phyloP scores from a whole-genome alignment of 2,888 invertebrate species.

The Pheosia gnoma region DNA sequence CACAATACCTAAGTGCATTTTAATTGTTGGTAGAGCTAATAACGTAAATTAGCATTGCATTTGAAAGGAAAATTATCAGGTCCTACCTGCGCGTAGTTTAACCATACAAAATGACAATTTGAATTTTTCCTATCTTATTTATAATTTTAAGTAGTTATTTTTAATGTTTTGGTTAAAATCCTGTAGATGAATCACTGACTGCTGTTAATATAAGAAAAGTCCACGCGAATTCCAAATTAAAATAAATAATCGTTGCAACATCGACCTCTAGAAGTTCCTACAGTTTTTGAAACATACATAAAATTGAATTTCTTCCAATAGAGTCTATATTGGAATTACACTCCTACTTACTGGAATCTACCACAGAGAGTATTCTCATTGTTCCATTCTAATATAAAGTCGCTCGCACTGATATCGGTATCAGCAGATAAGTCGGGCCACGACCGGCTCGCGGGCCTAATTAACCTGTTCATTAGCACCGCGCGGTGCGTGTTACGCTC shows the following conservation, averaged over 20 bases:
- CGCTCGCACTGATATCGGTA: slow-evolving; percentile 39
- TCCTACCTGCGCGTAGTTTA: no score
- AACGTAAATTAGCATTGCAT: background rate
- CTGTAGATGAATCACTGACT: no score
- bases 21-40: slow-evolving; percentile 13
- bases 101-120: no score
- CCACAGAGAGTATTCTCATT: slow-evolving; percentile 18
- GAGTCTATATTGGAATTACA: background rate
- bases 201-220: no score
- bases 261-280: no score
- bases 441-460: slow-evolving; percentile 50
- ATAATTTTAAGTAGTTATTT: no score
- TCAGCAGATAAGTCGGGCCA: slow-evolving; percentile 51
- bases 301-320: background rate
- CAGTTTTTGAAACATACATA: no score
- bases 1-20: slow-evolving; percentile 3
- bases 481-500: slow-evolving; percentile 26
- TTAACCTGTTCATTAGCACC: slow-evolving; percentile 66
- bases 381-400: slow-evolving; percentile 23
- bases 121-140: no score
- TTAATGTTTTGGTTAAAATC: no score
- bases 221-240: no score
- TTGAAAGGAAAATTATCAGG: no score
- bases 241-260: no score
- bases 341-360: background rate